Base-by-base conservation (phyloP, 2,797 vertebrate species). In the Clarias fuscus region DNA sequence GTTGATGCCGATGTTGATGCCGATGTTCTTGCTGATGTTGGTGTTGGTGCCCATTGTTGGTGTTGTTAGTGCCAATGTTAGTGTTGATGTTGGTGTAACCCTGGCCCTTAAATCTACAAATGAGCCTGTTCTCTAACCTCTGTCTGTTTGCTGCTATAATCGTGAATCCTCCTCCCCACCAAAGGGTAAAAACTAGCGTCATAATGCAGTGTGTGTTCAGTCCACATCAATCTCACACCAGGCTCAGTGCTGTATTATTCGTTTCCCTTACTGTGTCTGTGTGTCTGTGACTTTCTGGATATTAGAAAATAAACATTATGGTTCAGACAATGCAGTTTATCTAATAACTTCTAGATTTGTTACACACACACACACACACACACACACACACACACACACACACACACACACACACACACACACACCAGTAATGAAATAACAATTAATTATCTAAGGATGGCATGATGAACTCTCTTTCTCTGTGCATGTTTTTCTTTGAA, bases 1-100 rank as follows among this genome's bases (percentile, higher is more conserved):
- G 0, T 7, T 43, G 40, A 0, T 43, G 5, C 0, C 0, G 40
- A 7, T 43, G 40, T 43, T 43, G 40, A 0, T 43, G 5, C 0
- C 5, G 6, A 0, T 43, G 5, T 0, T 7, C 1, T 33, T 33
- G 33, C 3, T 7, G 6, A 43, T 43, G 40, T 43, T 43, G 43
- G 43, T 43, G 7, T 43, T 43, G 7, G 7, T 43, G 40, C 5
- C 7, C 7, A 7, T 7, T 8, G 7, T 8, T 43, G 7, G 7
- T 43, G 43, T 1, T 43, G 43, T 43, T 7, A 1, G 8, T 48
- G 43, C 43, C 0, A 0, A 6, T 43, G 4, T 6, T 6, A 1
- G 1, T 43, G 43, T 0, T 43, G 43, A 1, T 43, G 43, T 43
- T 43, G 43, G 43, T 43, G 43, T 43, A 43, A 43, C 43, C 43